These are phyloP conservation scores for Brotula barbata DNA, from an alignment of 2,797 vertebrate genomes.

Conservation along the genomic window DNA sequence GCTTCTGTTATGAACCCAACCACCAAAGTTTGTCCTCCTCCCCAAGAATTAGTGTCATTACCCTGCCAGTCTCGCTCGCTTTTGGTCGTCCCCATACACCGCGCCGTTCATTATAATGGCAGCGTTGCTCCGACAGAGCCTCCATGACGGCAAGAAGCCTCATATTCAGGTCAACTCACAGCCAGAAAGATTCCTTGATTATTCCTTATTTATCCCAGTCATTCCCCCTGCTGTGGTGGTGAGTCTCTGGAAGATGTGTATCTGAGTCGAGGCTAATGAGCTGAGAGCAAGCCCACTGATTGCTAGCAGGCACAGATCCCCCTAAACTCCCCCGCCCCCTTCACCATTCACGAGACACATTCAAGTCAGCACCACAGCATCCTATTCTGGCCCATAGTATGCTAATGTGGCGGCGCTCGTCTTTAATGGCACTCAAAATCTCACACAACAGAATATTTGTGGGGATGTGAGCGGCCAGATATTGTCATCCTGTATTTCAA, in stretches of 20 bases:
- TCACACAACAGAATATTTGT: too few relatives aligned
- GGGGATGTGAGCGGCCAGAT: too few relatives aligned
- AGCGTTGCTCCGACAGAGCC: constrained; percentile 34
- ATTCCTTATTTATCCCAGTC: constrained; percentile 74
- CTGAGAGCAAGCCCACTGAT: constrained; percentile 58
- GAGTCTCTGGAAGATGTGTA: constrained; percentile 62
- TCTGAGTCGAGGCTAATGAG: constrained; percentile 66
- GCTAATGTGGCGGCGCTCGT: background rate
- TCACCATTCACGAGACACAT: constrained; percentile 3
- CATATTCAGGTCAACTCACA: constrained; percentile 72
- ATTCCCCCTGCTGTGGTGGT: constrained; percentile 59
- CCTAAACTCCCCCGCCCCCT: too few relatives aligned
- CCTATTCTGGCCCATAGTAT: background rate
- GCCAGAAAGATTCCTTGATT: constrained; percentile 67
- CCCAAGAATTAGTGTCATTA: constrained; percentile 25
- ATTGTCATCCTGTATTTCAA: too few relatives aligned
- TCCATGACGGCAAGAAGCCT: constrained; percentile 34
- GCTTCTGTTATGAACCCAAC: constrained; percentile 24
- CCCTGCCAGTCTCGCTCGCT: constrained; percentile 18
- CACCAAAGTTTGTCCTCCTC: constrained; percentile 27
- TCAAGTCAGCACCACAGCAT: background rate
- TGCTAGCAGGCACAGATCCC: constrained; percentile 31
- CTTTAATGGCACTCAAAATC: constrained; percentile 3
- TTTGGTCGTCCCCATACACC: constrained; percentile 10
- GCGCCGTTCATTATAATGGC: constrained; percentile 52